Conservation (phyloP, 2,113 vertebrate genomes). For the Cololabis saira region DNA sequence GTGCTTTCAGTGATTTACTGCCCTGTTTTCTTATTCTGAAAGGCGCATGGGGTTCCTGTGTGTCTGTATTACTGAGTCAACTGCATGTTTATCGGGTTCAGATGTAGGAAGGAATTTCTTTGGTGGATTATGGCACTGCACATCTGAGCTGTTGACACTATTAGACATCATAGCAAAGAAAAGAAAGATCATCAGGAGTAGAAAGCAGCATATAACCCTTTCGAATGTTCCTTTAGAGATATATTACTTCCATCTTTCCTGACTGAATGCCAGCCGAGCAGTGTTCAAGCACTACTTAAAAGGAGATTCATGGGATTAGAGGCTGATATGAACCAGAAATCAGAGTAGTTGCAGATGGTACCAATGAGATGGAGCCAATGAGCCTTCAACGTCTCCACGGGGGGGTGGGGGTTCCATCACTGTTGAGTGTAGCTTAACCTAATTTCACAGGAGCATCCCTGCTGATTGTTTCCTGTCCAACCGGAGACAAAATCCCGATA, state of each 20-base stretch:
- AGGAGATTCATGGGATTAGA: not conserved
- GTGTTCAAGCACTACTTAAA: too few relatives aligned
- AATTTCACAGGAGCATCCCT: not conserved
- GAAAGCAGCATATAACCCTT: too few relatives aligned
- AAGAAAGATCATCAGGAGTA: too few relatives aligned
- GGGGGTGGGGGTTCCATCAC: not conserved
- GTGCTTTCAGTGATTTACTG: conserved; percentile 58
- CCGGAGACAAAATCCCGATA: not conserved
- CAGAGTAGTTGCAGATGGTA: not conserved
- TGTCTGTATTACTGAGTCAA: conserved; percentile 21
- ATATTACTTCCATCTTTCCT: too few relatives aligned
- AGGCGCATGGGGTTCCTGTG: conserved; percentile 15
- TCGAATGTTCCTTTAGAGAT: too few relatives aligned
- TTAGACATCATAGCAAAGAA: too few relatives aligned
- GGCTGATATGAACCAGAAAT: not conserved
- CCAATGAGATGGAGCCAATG: not conserved
- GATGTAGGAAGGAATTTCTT: conserved; percentile 6
- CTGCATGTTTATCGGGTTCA: conserved; percentile 35
- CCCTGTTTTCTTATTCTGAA: conserved; percentile 54
- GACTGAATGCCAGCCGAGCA: too few relatives aligned
- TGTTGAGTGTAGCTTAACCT: not conserved
- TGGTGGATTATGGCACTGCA: not conserved
- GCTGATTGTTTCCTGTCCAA: not conserved
- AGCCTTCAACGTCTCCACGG: not conserved
- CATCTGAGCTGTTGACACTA: too few relatives aligned